phyloP scores from a whole-genome alignment of 1,140 invertebrate species.

The Pemphigus obesinymphae region DNA sequence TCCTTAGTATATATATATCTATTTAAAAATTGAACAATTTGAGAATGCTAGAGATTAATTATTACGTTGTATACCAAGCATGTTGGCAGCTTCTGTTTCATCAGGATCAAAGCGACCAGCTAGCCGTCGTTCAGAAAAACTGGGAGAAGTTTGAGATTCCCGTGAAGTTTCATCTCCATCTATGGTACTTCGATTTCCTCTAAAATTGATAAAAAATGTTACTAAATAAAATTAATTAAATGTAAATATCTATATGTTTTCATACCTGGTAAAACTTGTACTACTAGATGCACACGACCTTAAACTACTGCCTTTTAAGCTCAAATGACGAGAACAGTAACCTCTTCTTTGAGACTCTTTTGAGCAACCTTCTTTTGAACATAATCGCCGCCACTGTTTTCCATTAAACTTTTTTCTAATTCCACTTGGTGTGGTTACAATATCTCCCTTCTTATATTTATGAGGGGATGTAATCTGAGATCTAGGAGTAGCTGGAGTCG shows the following conservation, averaged over 20 bases:
- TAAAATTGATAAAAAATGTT: constrained; percentile 44
- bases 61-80: constrained; percentile 65
- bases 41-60: constrained; percentile 24
- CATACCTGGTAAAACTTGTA: constrained; percentile 51
- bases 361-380: constrained; percentile 90
- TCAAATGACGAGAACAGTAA: constrained; percentile 93
- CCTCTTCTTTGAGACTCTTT: constrained; percentile 96
- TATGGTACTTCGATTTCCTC: constrained; percentile 53
- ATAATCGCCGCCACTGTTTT: constrained; percentile 95
- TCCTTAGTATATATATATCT: background rate
- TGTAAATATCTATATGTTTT: background rate
- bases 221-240: background rate
- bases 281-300: constrained; percentile 55
- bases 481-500: constrained; percentile 82
- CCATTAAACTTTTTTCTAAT: constrained; percentile 99
- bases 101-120: constrained; percentile 81
- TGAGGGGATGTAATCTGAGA: constrained; percentile 88
- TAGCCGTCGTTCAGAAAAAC: constrained; percentile 64
- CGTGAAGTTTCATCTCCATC: constrained; percentile 86
- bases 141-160: constrained; percentile 82
- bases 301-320: constrained; percentile 69
- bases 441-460: constrained; percentile 98
- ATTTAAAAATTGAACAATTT: background rate
- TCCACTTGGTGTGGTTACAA: constrained; percentile 91
- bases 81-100: constrained; percentile 93